Base-by-base conservation (phyloP, 2,797 vertebrate species). In the Coranthus polyacanthus region DNA sequence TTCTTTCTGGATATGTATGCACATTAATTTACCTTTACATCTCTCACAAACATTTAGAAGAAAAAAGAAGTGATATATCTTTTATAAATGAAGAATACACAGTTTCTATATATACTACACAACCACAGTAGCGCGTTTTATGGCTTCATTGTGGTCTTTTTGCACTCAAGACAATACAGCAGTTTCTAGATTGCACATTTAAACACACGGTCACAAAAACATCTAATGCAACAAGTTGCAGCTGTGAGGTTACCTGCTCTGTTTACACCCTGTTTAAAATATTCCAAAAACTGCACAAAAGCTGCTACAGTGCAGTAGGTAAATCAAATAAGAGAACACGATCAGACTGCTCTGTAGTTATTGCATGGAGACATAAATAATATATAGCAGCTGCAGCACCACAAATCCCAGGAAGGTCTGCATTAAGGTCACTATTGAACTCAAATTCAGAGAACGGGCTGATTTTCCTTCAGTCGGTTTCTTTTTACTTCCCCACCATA, bases 401-500 rank as follows among this genome's bases (percentile, higher is more conserved):
- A 15, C 24, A 75, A 56, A 74, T 66, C 64, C 37, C 12, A 44
- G 16, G 10, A 22, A 36, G 26, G 22, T 68, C 50, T 51, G 12
- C 26, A 69, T 66, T 69, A 74, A 32, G 38, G 37, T 63, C 55
- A 69, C 46, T 47, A 68, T 51, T 50, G 42, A 75, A 45, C 69
- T 68, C 10, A 5, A 34, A 65, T 49, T 81, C 53, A 6, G 1
- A 69, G 46, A 78, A 37, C 46, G 43, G 32, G 37, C 46, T 56
- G 12, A 13, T 58, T 81, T 44, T 32, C 52, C 34, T 12, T 17
- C 32, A 20, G n/a, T n/a, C n/a, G 49, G 5, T 64, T 42, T 44
- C 16, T 39, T 64, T 73, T 81, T 21, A 90, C 89, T 97, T 98
- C n/a, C 95, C 95, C 81, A 98, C 95, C 78, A 97, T 89, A 54